These are phyloP conservation scores for Pristionchus arcanus DNA, from an alignment of 2,888 invertebrate genomes.

Conservation along the genomic window DNA sequence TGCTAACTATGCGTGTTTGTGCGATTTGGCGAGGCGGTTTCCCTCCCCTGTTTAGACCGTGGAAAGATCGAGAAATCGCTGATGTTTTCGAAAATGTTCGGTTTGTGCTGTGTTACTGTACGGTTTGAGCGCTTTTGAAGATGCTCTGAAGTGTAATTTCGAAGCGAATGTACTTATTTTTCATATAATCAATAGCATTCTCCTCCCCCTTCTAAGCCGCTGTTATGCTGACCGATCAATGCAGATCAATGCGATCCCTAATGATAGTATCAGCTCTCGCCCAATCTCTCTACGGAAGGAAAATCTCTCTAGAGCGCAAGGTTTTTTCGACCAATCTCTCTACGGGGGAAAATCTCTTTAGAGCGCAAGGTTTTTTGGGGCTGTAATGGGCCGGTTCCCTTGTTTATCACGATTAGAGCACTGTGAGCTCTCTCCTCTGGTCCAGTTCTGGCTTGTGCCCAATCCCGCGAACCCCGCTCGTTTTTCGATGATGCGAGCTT, in stretches of 20 bases:
- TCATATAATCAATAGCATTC: too few species aligned
- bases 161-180: too few species aligned
- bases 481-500: too few species aligned
- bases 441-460: neutral
- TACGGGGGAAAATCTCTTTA: neutral
- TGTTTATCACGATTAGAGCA: conserved; percentile 14
- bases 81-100: too few species aligned
- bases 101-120: neutral
- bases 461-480: neutral
- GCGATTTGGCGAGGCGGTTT: neutral
- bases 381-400: conserved; percentile 21
- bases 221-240: too few species aligned
- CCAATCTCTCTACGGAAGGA: too few species aligned
- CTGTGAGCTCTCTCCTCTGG: neutral
- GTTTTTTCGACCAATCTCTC: neutral
- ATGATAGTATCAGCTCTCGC: neutral
- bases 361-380: conserved; percentile 3
- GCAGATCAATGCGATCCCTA: too few species aligned
- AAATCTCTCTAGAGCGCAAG: too few species aligned
- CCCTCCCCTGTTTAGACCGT: neutral
- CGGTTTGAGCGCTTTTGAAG: too few species aligned
- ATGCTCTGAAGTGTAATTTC: too few species aligned
- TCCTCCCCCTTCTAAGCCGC: too few species aligned
- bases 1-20: conserved; percentile 33
- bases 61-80: too few species aligned